Evolutionary conservation across 2,113 vertebrate genomes (phyloP), one percentile per base, ranked within the genome.

Genomic region (Caranx melampygus): DNA sequence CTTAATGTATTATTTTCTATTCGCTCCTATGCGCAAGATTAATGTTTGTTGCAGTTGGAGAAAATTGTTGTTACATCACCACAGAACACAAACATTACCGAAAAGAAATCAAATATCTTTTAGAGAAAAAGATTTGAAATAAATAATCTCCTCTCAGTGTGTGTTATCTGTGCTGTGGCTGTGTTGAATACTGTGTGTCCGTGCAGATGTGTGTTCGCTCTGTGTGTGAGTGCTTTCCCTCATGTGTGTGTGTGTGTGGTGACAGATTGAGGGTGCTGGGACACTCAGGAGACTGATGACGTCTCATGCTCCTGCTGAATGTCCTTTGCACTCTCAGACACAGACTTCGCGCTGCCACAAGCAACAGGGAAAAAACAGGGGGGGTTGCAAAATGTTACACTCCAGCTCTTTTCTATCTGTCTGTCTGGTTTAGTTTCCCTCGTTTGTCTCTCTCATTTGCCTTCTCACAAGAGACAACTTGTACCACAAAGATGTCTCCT

Each of bases 231-330:
- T 59, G 31, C 31, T 74, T 55, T 49, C 18, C 14, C 3, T 26
- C 47, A 21, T 66, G 40, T 62, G 74, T 33, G 52, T 64, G 75
- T 26, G 52, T 76, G 26, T 80, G 81, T 57, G 62, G 65, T 82
- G 85, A 89, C 92, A 92, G 86, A 90, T 81, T 88, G 87, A 86
- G 81, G 72, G 78, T 89, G 85, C 83, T 77, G 85, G 54, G 70
- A 72, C 55, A 74, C 86, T 79, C 85, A 37, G 75, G 64, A 65
- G 79, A 55, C 63, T 0, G 1, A 58, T 74, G 82, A 81, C 45
- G 45, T 78, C 59, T 83, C 47, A 49, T 57, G 57, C 68, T 77
- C 78, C 58, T 57, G 76, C 65, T 66, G 52, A 85, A 65, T 14
- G 40, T 45, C 40, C 78, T 54, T 68, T 8, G 67, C 44, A 31